Conservation (phyloP, 2,888 invertebrate genomes). For the Melinaea menophilus region DNA sequence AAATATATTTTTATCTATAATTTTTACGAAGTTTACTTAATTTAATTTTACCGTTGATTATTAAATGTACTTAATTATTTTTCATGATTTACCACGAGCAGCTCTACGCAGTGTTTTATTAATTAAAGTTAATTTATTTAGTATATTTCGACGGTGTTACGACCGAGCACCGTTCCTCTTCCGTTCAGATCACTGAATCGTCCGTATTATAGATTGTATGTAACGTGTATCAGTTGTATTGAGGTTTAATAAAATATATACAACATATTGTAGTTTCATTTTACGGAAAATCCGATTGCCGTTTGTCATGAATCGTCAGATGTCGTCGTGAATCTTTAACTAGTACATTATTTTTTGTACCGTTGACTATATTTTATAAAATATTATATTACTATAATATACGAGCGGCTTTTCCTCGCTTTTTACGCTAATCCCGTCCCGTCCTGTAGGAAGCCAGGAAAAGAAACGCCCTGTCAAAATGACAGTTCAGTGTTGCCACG, state of each 20-base stretch:
- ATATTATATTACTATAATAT: neutral
- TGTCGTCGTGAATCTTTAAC: too few species aligned
- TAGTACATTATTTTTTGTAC: too few species aligned
- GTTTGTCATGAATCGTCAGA: too few species aligned
- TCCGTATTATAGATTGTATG: slow-evolving; percentile 18
- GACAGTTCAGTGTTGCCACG: slow-evolving; percentile 36
- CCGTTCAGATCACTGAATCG: slow-evolving; percentile 5
- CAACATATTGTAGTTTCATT: slow-evolving; percentile 16
- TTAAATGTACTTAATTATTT: slow-evolving; percentile 4
- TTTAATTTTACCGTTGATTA: too few species aligned
- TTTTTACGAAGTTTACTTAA: neutral
- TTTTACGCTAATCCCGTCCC: slow-evolving; percentile 50
- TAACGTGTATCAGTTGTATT: slow-evolving; percentile 28
- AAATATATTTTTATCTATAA: slow-evolving; percentile 21
- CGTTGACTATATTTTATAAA: neutral
- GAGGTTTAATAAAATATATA: slow-evolving; percentile 30
- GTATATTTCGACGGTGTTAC: neutral
- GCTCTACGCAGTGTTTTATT: neutral
- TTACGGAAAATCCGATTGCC: neutral
- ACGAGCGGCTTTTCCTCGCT: slow-evolving; percentile 73
- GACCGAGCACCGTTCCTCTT: slow-evolving; percentile 4
- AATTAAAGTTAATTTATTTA: slow-evolving; percentile 5
- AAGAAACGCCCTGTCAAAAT: slow-evolving; percentile 59
- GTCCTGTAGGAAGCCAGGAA: slow-evolving; percentile 74
- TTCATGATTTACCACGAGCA: neutral